Evolutionary conservation across 2,888 invertebrate species (phyloP).

Genomic region (Cerceris rybyensis): DNA sequence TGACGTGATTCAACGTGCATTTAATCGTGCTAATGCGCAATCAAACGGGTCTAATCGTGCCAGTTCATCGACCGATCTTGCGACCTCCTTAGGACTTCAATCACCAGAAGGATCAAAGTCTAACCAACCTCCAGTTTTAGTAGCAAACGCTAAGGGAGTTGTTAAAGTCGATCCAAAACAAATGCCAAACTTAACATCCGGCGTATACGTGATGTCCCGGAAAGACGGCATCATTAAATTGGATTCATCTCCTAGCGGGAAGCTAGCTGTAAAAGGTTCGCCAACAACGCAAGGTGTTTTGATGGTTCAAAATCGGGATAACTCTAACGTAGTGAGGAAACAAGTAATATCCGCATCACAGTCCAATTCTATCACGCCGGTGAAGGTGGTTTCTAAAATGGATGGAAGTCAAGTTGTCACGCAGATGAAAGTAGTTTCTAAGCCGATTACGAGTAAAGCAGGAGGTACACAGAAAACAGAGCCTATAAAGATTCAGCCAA

Average conservation of each 20-base stretch:
- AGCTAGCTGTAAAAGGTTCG: conserved; percentile 82
- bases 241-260: conserved; percentile 85
- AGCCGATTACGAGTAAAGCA: conserved; percentile 64
- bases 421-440: conserved; percentile 80
- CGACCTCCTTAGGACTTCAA: conserved; percentile 71
- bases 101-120: conserved; percentile 72
- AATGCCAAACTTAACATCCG: conserved; percentile 85
- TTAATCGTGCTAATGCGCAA: conserved; percentile 77
- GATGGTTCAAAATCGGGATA: conserved; percentile 79
- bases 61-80: conserved; percentile 83
- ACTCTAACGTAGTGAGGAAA: conserved; percentile 75
- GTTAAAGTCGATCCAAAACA: conserved; percentile 90
- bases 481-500: conserved; percentile 80
- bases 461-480: conserved; percentile 73
- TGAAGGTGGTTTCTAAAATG: conserved; percentile 79
- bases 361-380: conserved; percentile 75
- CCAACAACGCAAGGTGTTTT: conserved; percentile 71
- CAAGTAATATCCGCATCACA: conserved; percentile 75
- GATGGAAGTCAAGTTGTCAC: conserved; percentile 80
- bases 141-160: conserved; percentile 86
- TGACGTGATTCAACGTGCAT: conserved; percentile 79
- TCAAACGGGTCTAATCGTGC: conserved; percentile 80
- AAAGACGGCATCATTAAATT: conserved; percentile 89
- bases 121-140: conserved; percentile 79
- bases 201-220: conserved; percentile 90